Conservation (phyloP, 2,888 invertebrate species). For the Phytoseiulus persimilis region DNA sequence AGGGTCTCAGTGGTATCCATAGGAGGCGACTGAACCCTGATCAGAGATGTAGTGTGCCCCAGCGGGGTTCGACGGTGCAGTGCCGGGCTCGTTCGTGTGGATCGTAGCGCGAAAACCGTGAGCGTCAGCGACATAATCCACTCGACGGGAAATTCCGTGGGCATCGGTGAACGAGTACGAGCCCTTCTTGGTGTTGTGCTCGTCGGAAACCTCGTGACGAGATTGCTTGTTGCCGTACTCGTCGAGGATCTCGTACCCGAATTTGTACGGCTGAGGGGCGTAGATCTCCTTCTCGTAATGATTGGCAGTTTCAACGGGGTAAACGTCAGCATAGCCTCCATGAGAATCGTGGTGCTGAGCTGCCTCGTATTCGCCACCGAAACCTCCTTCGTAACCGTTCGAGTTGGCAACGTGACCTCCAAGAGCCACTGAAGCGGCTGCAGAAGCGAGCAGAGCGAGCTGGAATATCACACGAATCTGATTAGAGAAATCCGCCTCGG, state of each 20-base stretch:
- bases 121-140: constrained; percentile 40
- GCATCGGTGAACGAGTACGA: constrained; percentile 40
- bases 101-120: constrained; percentile 39
- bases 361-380: background rate
- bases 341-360: background rate
- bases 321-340: background rate
- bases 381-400: background rate
- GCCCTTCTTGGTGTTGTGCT: constrained; percentile 40
- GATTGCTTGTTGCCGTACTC: constrained; percentile 37
- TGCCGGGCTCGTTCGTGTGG: constrained; percentile 40
- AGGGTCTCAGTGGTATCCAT: background rate
- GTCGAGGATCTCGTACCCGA: constrained; percentile 40
- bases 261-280: constrained; percentile 40
- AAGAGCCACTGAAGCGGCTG: background rate
- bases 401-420: background rate
- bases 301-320: background rate
- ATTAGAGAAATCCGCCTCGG: background rate
- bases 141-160: constrained; percentile 39
- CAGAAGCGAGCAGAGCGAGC: background rate
- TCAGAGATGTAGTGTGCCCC: constrained; percentile 16
- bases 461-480: background rate
- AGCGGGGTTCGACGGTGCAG: constrained; percentile 36
- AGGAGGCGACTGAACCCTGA: background rate
- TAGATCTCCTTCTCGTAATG: constrained; percentile 15
- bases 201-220: constrained; percentile 38